Base-by-base conservation (phyloP, 2,797 vertebrate species). In the Crypturellus tataupa region DNA sequence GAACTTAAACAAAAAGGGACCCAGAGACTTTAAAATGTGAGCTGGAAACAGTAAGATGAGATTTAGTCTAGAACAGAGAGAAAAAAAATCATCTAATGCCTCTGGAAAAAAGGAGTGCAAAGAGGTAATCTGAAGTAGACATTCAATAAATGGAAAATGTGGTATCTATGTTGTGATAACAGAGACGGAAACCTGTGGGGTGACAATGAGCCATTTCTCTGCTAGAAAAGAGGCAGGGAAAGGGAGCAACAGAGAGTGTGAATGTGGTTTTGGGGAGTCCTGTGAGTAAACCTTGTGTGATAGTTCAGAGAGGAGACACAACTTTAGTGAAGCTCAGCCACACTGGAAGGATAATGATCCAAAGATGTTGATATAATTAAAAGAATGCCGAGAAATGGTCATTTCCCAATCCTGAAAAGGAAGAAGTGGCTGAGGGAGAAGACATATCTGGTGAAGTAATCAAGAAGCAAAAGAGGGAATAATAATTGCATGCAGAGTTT, bases 51-150 rank as follows among this genome's bases (percentile, higher is more conserved):
- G 15, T 75, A 31, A 85, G 87, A 91, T 59, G 55, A 83, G 58
- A 65, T 80, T 93, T 47, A 89, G 69, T 65, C 58, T 69, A 27
- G 39, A 91, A 79, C 14, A 80, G 39, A 40, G 39, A 40, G 12
- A 72, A 89, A 89, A 93, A 69, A 0, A 31, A 55, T 70, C 42
- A 80, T 60, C 39, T 80, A 70, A 44, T 60, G 35, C 35, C 78
- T 90, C 83, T 81, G n/a, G 87, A 95, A 80, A 76, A 76, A 47
- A 85, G 23, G 46, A 63, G 16, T 11, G 8, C n/a, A 65, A 72
- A 65, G 73, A 87, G 33, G 33, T 88, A 91, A 90, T 80, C 85
- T 73, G 56, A 95, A 89, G 33, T 60, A 95, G 60, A 49, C 80
- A 67, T 80, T 94, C 77, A 63, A 63, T 67, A 86, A 91, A 77